Evolutionary conservation across 2,113 vertebrate genomes (phyloP).

Genomic region (Harpagus bidentatus): DNA sequence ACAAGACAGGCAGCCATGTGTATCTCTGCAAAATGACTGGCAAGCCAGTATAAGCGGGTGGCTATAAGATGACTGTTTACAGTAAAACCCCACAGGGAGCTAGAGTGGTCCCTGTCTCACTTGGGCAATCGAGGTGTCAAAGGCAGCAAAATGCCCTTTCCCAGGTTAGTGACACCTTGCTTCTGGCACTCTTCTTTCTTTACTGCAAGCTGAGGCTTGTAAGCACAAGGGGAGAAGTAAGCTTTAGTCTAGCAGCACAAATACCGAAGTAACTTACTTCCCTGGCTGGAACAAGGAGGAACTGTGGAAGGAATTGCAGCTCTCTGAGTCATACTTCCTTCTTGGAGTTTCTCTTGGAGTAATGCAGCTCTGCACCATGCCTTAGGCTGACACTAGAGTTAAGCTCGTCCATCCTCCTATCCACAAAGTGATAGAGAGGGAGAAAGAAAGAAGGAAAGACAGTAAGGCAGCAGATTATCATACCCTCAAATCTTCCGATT

Average conservation of each 20-base stretch:
- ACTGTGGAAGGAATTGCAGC: conserved; percentile 57
- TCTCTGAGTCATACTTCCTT: conserved; percentile 60
- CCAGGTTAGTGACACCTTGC: background rate
- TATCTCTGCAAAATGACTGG: background rate
- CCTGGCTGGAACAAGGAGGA: conserved; percentile 52
- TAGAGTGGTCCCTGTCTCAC: background rate
- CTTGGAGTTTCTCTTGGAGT: conserved; percentile 61
- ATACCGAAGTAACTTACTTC: conserved; percentile 22
- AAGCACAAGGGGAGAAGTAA: background rate
- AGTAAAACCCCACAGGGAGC: background rate
- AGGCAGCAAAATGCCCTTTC: background rate
- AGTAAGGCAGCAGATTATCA: background rate
- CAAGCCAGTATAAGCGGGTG: background rate
- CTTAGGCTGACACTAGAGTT: conserved; percentile 7
- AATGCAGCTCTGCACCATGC: conserved; percentile 23
- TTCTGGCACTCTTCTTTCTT: background rate
- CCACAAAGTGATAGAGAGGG: background rate
- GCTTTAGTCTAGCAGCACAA: background rate
- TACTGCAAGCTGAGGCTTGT: background rate
- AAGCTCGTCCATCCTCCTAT: background rate
- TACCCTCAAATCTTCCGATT: background rate
- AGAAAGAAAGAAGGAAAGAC: background rate
- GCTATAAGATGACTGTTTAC: background rate
- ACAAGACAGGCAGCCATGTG: background rate
- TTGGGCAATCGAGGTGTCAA: background rate